Evolutionary conservation across 2,113 vertebrate species (phyloP).

Genomic region (Ciconia boyciana): DNA sequence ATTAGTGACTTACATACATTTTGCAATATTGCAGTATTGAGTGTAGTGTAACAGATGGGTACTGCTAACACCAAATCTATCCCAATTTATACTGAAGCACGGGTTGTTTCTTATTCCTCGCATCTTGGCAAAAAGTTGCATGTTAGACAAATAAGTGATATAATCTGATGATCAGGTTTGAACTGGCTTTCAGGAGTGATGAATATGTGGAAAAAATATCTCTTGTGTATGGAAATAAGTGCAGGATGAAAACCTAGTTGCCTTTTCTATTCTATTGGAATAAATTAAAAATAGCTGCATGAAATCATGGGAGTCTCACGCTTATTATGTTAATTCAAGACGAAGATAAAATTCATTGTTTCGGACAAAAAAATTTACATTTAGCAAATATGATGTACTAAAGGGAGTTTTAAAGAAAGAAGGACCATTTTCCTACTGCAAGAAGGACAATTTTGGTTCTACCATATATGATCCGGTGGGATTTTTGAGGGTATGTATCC

Average conservation of each 20-base stretch:
- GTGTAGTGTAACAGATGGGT: not conserved
- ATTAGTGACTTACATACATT: not conserved
- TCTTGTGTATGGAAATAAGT: not conserved
- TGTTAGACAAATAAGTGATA: not conserved
- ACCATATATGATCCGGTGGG: not conserved
- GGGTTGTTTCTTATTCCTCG: not conserved
- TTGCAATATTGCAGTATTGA: not conserved
- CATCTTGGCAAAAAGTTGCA: not conserved
- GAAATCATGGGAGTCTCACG: not conserved
- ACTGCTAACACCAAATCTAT: not conserved
- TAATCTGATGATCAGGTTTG: not conserved
- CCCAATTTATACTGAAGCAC: not conserved
- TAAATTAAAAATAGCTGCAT: not conserved
- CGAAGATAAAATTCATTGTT: not conserved
- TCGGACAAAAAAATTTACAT: not conserved
- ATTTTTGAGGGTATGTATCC: not conserved
- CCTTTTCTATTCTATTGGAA: not conserved
- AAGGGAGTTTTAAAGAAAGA: not conserved
- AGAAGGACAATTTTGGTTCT: not conserved
- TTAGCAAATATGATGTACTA: not conserved
- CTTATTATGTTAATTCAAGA: not conserved
- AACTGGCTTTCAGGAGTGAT: not conserved
- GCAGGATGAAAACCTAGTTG: not conserved
- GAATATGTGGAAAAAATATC: not conserved
- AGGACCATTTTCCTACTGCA: not conserved